These are phyloP conservation scores for Saguinus midas DNA, from an alignment of 2,113 vertebrate genomes.

Conservation along the genomic window DNA sequence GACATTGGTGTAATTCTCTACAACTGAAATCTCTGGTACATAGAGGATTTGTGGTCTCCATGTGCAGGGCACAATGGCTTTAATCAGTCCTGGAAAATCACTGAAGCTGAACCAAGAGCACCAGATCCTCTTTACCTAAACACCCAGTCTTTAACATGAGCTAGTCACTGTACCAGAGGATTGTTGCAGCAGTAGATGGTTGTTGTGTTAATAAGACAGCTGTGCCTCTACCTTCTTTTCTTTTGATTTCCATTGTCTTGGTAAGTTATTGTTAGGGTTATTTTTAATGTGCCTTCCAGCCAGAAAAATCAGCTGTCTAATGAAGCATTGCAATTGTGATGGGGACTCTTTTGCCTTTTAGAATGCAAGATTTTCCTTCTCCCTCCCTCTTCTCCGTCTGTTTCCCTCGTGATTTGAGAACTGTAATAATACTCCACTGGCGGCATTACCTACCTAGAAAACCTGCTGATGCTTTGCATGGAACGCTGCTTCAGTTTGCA, in stretches of 20 bases:
- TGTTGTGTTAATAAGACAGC: background rate
- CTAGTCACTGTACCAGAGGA: accelerated
- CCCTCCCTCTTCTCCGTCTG: too few species aligned
- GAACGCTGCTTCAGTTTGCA: background rate
- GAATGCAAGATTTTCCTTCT: background rate
- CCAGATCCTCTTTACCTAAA: background rate
- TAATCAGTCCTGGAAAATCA: background rate
- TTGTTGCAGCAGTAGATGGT: background rate
- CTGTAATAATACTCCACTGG: background rate
- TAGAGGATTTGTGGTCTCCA: background rate
- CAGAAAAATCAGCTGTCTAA: constrained; percentile 45
- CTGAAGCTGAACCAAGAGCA: background rate
- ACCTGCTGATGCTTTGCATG: background rate
- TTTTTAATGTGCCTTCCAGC: constrained; percentile 31
- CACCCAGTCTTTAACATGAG: too few species aligned
- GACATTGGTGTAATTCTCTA: background rate
- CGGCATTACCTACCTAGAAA: background rate
- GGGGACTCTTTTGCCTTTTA: background rate
- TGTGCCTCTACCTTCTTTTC: background rate
- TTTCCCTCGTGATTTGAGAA: background rate
- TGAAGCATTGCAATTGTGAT: background rate
- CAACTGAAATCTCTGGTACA: background rate
- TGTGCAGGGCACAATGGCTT: background rate
- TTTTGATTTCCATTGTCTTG: background rate
- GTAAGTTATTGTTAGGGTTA: background rate